These are phyloP conservation scores for Meliscaeva auricollis DNA, from an alignment of 2,888 invertebrate species.

Conservation along the genomic window DNA sequence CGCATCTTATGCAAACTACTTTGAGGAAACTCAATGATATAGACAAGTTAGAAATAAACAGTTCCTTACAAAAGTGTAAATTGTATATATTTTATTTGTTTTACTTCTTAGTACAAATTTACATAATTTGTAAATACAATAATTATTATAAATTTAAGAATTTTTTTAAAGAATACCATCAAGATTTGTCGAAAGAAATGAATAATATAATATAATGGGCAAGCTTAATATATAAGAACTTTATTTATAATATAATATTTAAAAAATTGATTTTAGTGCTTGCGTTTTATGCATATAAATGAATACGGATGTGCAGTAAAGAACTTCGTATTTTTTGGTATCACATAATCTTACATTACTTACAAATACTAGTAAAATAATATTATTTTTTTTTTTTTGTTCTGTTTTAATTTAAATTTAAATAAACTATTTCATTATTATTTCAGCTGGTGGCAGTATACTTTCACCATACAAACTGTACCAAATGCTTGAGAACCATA, in stretches of 20 bases:
- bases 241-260: constrained; percentile 13
- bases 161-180: constrained; percentile 51
- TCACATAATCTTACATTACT: constrained; percentile 65
- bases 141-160: constrained; percentile 29
- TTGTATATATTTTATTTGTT: constrained; percentile 50
- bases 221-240: constrained; percentile 42
- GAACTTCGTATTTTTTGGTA: constrained; percentile 65
- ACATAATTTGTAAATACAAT: constrained; percentile 54
- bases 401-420: constrained; percentile 14
- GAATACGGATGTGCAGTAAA: constrained; percentile 47
- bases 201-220: constrained; percentile 46
- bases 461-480: constrained; percentile 88
- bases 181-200: constrained; percentile 30
- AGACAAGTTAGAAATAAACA: constrained; percentile 26
- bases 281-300: constrained; percentile 23
- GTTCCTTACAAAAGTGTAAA: constrained; percentile 69
- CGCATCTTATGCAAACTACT: too few species aligned
- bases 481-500: constrained; percentile 92
- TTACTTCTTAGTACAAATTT: constrained; percentile 42
- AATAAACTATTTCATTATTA: constrained; percentile 79
- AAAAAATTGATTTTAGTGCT: constrained; percentile 43
- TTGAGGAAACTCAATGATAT: too few species aligned
- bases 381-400: not conserved
- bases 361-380: constrained; percentile 35
- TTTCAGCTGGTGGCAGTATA: constrained; percentile 85